phyloP scores from a whole-genome alignment of 2,888 invertebrate genomes.

The Acanthococcus lagerstroemiae region DNA sequence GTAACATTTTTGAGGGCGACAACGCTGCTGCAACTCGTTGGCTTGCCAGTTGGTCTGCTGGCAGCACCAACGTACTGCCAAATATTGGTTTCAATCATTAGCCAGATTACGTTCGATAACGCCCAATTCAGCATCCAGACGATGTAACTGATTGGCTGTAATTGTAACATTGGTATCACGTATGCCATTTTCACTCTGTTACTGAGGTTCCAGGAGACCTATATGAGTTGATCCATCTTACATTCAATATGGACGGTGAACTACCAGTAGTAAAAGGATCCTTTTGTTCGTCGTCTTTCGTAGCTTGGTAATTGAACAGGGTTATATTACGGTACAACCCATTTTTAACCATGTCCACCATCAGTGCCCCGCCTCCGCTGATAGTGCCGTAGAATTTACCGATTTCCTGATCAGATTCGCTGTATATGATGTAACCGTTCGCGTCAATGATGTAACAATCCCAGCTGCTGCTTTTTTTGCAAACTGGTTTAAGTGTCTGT shows the following conservation, averaged over 20 bases:
- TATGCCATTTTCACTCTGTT: too few relatives aligned
- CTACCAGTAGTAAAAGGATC: conserved; percentile 39
- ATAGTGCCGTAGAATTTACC: conserved; percentile 76
- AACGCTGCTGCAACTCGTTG: neutral
- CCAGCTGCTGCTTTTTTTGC: neutral
- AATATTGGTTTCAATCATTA: conserved; percentile 29
- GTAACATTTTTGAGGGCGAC: neutral
- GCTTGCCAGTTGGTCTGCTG: too few relatives aligned
- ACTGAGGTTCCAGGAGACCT: too few relatives aligned
- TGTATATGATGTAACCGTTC: conserved; percentile 75
- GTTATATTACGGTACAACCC: conserved; percentile 63
- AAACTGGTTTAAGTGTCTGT: neutral
- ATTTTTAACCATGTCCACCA: conserved; percentile 61
- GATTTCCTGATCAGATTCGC: conserved; percentile 55
- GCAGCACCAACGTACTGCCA: neutral
- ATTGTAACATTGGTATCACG: neutral
- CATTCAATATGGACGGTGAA: conserved; percentile 40
- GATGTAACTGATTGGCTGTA: neutral
- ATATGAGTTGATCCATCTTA: too few relatives aligned
- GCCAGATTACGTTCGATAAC: conserved; percentile 26
- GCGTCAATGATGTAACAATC: conserved; percentile 86
- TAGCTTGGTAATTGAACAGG: conserved; percentile 76
- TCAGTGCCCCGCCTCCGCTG: conserved; percentile 53
- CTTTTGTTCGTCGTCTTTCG: conserved; percentile 49
- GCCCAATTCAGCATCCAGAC: conserved; percentile 1